A percentile compares a stretch with the other conserved stretches of the same genome.
Evolutionary conservation across 2,888 invertebrate species (phyloP).

Genomic region (Ormyrus labotus): DNA sequence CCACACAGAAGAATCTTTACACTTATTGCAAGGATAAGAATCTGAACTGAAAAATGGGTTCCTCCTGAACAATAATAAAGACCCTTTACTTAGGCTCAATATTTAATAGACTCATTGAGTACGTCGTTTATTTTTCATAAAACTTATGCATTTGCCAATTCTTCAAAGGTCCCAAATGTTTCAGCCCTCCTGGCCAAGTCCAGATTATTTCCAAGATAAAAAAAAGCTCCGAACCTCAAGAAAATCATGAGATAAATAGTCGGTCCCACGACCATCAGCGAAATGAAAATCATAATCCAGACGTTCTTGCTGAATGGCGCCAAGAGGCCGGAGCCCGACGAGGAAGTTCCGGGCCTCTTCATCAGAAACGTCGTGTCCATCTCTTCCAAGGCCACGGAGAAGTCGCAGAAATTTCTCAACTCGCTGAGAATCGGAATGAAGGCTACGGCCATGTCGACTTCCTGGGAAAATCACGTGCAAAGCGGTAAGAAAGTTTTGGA

Average conservation of each 20-base stretch:
- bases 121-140: background rate
- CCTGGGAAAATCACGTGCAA: slow-evolving; percentile 74
- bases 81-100: too few relatives aligned
- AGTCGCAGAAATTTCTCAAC: slow-evolving; percentile 78
- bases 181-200: background rate
- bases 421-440: slow-evolving; percentile 84
- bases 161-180: background rate
- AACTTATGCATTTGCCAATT: background rate
- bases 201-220: background rate
- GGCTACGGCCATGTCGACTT: slow-evolving; percentile 87
- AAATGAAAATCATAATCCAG: slow-evolving; percentile 85
- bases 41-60: too few relatives aligned
- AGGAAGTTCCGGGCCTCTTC: slow-evolving; percentile 88
- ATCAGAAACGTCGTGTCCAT: slow-evolving; percentile 88
- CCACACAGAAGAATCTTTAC: too few relatives aligned
- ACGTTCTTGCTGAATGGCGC: slow-evolving; percentile 87
- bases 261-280: slow-evolving; percentile 86
- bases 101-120: too few relatives aligned
- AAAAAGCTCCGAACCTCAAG: slow-evolving; percentile 76
- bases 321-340: slow-evolving; percentile 87
- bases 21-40: too few relatives aligned
- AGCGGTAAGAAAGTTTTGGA: too few relatives aligned
- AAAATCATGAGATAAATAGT: slow-evolving; percentile 85
- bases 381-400: slow-evolving; percentile 83
- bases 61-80: too few relatives aligned